Evolutionary conservation across 2,888 invertebrate genomes (phyloP).

Genomic region (Drosophila kambysellisi): DNA sequence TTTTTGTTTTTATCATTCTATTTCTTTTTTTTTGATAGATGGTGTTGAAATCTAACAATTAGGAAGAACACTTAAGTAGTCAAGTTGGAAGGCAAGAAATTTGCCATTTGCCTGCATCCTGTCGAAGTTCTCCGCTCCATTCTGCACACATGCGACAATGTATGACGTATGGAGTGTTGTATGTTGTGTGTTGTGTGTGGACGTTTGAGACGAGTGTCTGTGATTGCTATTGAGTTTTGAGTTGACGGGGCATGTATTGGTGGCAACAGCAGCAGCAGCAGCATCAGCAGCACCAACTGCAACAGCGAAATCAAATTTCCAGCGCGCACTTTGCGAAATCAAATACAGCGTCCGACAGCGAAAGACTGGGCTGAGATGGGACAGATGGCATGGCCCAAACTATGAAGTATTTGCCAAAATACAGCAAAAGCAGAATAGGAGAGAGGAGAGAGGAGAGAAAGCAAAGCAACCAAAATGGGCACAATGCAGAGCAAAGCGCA

Average conservation of each 20-base stretch:
- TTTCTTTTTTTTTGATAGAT: not conserved
- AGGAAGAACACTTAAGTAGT: conserved; percentile 34
- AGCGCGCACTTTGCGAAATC: conserved; percentile 79
- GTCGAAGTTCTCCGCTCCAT: conserved; percentile 25
- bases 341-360: conserved; percentile 64
- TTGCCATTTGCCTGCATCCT: conserved; percentile 61
- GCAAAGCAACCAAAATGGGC: conserved; percentile 49
- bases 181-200: conserved; percentile 19
- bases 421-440: conserved; percentile 36
- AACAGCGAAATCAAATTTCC: conserved; percentile 73
- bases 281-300: conserved; percentile 34
- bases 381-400: conserved; percentile 39
- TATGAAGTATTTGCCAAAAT: conserved; percentile 79
- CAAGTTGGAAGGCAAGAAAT: conserved; percentile 19
- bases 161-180: conserved; percentile 48
- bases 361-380: not conserved
- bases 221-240: conserved; percentile 73
- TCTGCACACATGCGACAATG: conserved; percentile 52
- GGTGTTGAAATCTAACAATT: conserved; percentile 39
- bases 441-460: conserved; percentile 12
- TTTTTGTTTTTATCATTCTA: too few species aligned
- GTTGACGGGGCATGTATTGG: conserved; percentile 63
- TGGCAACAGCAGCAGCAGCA: conserved; percentile 37
- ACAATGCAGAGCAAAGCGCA: conserved; percentile 64
- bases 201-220: conserved; percentile 64